phyloP scores from a whole-genome alignment of 2,113 vertebrate species.

The Piprites chloris region DNA sequence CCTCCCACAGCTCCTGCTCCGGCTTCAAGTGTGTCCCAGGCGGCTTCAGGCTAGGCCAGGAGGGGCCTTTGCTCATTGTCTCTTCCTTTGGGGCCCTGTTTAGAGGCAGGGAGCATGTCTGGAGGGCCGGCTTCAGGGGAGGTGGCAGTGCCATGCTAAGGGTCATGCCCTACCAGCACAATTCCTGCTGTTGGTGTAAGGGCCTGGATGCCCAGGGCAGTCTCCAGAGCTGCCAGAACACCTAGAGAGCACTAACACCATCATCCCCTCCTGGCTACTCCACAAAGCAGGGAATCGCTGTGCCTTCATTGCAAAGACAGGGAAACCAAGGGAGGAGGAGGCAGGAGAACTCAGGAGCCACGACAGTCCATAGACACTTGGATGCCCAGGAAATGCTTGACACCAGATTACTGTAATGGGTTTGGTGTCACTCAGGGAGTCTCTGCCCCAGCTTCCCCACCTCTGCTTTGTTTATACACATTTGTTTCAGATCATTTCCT shows the following conservation, averaged over 20 bases:
- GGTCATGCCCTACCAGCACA: not conserved
- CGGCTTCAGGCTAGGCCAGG: not conserved
- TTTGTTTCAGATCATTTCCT: not conserved
- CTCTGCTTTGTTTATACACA: not conserved
- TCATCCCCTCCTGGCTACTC: not conserved
- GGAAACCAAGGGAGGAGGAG: not conserved
- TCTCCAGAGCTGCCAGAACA: not conserved
- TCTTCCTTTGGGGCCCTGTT: not conserved
- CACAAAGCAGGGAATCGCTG: not conserved
- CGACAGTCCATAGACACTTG: fast-evolving
- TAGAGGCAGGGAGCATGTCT: not conserved
- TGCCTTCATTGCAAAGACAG: not conserved
- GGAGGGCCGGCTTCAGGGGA: not conserved
- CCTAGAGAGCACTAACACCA: not conserved
- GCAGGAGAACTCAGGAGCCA: not conserved
- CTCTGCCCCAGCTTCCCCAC: not conserved
- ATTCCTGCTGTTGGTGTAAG: not conserved
- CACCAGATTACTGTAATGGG: not conserved
- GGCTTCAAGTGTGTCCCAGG: not conserved
- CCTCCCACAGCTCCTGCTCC: not conserved
- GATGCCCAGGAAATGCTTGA: fast-evolving
- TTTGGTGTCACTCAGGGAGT: not conserved
- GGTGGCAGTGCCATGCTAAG: not conserved
- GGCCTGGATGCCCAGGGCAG: not conserved
- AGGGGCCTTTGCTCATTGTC: not conserved